Base-by-base conservation (phyloP, 2,797 vertebrate species). In the Tiaroga cobitis region DNA sequence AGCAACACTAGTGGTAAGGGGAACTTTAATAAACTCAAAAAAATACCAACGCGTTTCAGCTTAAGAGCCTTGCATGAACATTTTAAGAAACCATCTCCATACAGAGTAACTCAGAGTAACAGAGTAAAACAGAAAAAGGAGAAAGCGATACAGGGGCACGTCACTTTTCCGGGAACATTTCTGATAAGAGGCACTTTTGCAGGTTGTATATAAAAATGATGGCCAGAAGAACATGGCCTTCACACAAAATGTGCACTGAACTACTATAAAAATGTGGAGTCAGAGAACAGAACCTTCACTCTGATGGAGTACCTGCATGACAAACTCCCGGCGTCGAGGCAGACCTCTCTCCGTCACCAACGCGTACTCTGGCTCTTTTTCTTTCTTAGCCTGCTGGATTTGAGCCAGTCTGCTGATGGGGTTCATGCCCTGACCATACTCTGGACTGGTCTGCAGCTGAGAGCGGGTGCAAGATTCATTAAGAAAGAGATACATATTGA, bases 331-430 rank as follows among this genome's bases (percentile, higher is more conserved):
- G 90, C 98, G 97, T 43, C 98, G 92, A 0, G 98, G 98, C 63
- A 99, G 95, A 51, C 98, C 98, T 65, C 98, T 94, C 91, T 99
- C 98, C 0, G 97, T 98, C 89, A 99, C 95, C 43, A 99, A 95
- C 91, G 93, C 91, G 92, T 99, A 99, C 87, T 99, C 98, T 0
- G 98, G 98, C 74, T 99, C 98, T 92, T 97, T 99, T 90, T 99
- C 98, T 93, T 99, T 99, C 89, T 99, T 99, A 51, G 98, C 98
- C 93, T 99, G 98, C 91, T 99, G 98, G 90, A 99, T 99, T 94
- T 99, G 98, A 91, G 98, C 98, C 89, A 99, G 93, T 88, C 98
- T 96, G 93, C 98, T 99, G 87, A 99, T 99, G 65, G 98, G 98
- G 89, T 99, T 99, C 97, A 99, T 99, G 73, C 97, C 97, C 91